Evolutionary conservation across 2,797 vertebrate genomes (phyloP).

Genomic region (Chaetophractus vellerosus): DNA sequence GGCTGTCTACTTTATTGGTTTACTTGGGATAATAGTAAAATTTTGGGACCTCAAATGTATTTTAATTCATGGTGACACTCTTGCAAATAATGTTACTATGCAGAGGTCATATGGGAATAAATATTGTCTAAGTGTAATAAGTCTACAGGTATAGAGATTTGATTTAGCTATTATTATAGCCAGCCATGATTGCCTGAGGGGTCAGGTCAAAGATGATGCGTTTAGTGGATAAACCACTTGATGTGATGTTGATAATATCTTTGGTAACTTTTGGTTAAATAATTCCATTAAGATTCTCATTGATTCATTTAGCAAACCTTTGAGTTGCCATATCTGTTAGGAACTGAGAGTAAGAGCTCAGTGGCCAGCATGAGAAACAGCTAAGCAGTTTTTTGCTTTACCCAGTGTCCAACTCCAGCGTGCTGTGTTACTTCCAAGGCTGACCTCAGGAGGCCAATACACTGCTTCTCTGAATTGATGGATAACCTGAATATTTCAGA

Average conservation of each 20-base stretch:
- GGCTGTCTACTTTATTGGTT: slow-evolving; percentile 5
- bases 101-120: slow-evolving; percentile 7
- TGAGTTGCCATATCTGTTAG: background rate
- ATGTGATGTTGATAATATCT: background rate
- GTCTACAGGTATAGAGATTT: background rate
- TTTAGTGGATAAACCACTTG: background rate
- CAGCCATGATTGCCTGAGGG: background rate
- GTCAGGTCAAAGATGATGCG: background rate
- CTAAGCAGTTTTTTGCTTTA: background rate
- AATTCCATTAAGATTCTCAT: background rate
- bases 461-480: slow-evolving; percentile 18
- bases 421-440: background rate
- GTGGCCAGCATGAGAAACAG: background rate
- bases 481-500: slow-evolving; percentile 8
- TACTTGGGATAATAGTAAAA: slow-evolving; percentile 40
- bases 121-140: background rate
- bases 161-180: background rate
- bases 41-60: background rate
- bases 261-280: slow-evolving; percentile 50
- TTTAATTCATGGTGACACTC: background rate
- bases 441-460: background rate
- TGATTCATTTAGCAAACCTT: slow-evolving; percentile 46
- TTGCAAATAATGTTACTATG: background rate
- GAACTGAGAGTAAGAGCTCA: background rate
- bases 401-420: background rate